A percentile compares a stretch with the other conserved stretches of the same genome.
Conservation (phyloP, 2,888 invertebrate species). For the Corbicula japonica region DNA sequence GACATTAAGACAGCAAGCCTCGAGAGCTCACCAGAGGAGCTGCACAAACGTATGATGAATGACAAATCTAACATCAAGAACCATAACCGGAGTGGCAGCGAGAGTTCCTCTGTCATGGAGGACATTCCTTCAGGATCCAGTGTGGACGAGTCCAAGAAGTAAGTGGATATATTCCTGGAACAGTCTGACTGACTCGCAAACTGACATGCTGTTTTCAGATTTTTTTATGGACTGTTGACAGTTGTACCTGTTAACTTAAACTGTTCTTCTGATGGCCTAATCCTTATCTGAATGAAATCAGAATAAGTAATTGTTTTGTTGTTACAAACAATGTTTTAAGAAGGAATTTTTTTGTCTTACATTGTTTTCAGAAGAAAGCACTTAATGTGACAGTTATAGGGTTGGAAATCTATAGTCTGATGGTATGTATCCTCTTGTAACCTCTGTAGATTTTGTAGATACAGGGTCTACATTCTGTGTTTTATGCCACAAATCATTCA, state of each 20-base stretch:
- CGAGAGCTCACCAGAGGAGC: constrained; percentile 67
- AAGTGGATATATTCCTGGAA: constrained; percentile 40
- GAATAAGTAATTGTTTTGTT: too few species aligned
- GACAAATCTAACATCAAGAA: constrained; percentile 63
- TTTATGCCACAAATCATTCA: neutral
- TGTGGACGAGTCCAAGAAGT: constrained; percentile 70
- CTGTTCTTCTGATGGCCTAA: too few species aligned
- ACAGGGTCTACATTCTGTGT: neutral
- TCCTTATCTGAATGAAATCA: too few species aligned
- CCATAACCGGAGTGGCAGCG: constrained; percentile 75
- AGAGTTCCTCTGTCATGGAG: constrained; percentile 76
- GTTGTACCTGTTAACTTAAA: too few species aligned
- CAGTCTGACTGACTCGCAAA: too few species aligned
- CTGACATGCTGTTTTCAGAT: too few species aligned
- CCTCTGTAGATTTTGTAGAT: neutral
- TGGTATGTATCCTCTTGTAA: neutral
- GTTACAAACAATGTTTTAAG: too few species aligned
- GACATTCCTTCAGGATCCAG: constrained; percentile 74
- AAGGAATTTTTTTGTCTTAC: too few species aligned
- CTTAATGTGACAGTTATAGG: too few species aligned
- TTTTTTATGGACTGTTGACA: too few species aligned
- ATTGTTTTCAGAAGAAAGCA: too few species aligned
- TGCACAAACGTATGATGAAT: constrained; percentile 54
- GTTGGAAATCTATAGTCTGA: too few species aligned
- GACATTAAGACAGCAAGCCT: constrained; percentile 55